These are phyloP conservation scores for Aphelinus certus DNA, from an alignment of 1,140 invertebrate species.

Conservation along the genomic window DNA sequence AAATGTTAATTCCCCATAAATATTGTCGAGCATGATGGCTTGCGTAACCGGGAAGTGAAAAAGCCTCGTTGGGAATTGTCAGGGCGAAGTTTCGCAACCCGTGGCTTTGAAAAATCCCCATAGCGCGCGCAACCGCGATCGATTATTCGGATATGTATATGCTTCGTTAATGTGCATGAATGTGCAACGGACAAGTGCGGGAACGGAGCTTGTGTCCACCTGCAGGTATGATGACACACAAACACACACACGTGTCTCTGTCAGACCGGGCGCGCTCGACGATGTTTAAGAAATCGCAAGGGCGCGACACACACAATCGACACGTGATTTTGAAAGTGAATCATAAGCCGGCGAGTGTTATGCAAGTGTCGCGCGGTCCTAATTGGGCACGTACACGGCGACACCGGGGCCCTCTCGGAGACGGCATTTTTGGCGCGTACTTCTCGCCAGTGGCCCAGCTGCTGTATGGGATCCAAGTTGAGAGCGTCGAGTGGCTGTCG, in stretches of 20 bases:
- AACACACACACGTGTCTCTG: neutral
- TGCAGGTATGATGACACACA: neutral
- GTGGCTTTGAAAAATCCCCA: no score
- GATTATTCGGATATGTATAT: neutral
- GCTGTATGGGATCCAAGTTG: no score
- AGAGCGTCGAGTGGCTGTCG: neutral
- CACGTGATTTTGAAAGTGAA: conserved; percentile 39
- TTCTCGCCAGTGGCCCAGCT: neutral
- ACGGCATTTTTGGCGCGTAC: conserved; percentile 1
- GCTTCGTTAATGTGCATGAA: conserved; percentile 19
- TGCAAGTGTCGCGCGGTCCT: conserved; percentile 30
- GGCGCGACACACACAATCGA: conserved; percentile 35
- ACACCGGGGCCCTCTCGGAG: neutral
- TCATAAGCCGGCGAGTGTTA: conserved; percentile 33
- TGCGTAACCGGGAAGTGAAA: no score
- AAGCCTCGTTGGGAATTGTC: no score
- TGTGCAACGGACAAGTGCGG: neutral
- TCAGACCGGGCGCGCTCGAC: conserved; percentile 15
- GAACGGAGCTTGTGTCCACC: neutral
- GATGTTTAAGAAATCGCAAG: conserved; percentile 36
- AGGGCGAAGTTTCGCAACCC: no score
- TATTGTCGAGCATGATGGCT: no score
- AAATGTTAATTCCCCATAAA: no score
- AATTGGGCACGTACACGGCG: conserved; percentile 29
- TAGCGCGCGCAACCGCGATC: neutral